Evolutionary conservation across 2,113 vertebrate genomes (phyloP), one percentile per base, ranked within the genome.

Genomic region (Todiramphus saurophagus): DNA sequence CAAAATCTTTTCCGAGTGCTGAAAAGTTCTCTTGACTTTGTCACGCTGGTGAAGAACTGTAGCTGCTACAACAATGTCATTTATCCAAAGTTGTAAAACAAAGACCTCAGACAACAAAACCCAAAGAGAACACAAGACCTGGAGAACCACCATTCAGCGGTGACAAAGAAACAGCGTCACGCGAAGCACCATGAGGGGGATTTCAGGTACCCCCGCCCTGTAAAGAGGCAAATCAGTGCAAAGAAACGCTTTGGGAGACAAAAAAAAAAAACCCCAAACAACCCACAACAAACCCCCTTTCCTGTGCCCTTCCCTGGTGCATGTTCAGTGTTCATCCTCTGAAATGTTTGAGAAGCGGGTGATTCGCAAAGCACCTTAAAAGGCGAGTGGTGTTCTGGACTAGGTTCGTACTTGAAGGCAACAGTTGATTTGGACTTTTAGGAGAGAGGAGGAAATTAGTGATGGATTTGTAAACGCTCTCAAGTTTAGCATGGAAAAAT

Each of bases 191-290:
- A 98, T 46, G 85, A 82, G 94, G 74, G 96, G 97, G 91, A 94
- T 97, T 98, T 97, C 66, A 73, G 93, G 93, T 76, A 89, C 91
- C 93, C 96, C 93, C 96, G 93, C 76, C 82, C 96, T 96, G 97
- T 96, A 97, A 98, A 98, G 95, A 96, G 97, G 97, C 97, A 88
- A 89, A 97, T 97, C 97, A 98, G 98, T 97, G 97, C 98, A 98
- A 97, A 98, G 70, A 91, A 97, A 97, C 93, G 88, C 90, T 97
- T 94, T 60, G 96, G 91, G 93, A 97, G 97, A 95, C 97, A 73
- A 77, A 84, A 46, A 58, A 46, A 58, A 66, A 8, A 21, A 28
- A 15, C 18, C 13, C 25, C 13, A 60, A 60, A n/a, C 11, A 37
- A 18, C 6, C 21, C 31, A 62, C 37, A 60, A 35, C 3, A 7